Evolutionary conservation across 1,140 invertebrate species (phyloP), one percentile per base, ranked within the genome.

Genomic region (Thaumatotibia leucotreta): DNA sequence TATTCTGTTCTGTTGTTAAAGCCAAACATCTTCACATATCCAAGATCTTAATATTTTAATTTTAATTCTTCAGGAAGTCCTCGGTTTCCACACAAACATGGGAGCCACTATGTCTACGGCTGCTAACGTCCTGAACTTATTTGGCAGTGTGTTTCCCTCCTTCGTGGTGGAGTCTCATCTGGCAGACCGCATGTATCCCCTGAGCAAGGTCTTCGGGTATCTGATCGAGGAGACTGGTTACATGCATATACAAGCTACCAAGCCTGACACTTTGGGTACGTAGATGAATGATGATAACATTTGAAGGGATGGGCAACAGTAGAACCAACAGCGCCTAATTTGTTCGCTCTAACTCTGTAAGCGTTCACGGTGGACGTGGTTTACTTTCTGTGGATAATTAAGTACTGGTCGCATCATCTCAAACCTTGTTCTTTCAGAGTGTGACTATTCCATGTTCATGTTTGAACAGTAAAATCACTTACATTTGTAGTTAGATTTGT

Each of bases 191-290:
- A 90, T 96, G 69, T 95, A 94, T 79, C 95, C 96, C 0, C 24
- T 95, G 4, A 75, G 69, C 0, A 66, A 91, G 8, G 72, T 86
- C 11, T 92, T 93, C 5, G 50, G 58, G 2, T 65, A 65, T 54
- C 1, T 96, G 0, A 9, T 97, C 0, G 90, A 94, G 73, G 97
- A 98, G 86, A 83, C 83, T 49, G 97, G 97, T 9, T 98, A 98
- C 76, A 76, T 96, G 22, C 96, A 97, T 79, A 84, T 98, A 31
- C 97, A 98, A 88, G 92, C 96, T 1, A 97, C 96, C 0, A 98
- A 98, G 84, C 97, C 97, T 6, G 97, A 98, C 80, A 98, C 97
- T 10, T 91, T 98, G 65, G 97, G 96, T 96, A 91, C 82, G 86
- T 79, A 72, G 27, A 29, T 4, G 2, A 29, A 29, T 4, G 2